Evolutionary conservation across 92 coral and sea anemone species (phyloP).

Genomic region (Zoanthus gigantus): DNA sequence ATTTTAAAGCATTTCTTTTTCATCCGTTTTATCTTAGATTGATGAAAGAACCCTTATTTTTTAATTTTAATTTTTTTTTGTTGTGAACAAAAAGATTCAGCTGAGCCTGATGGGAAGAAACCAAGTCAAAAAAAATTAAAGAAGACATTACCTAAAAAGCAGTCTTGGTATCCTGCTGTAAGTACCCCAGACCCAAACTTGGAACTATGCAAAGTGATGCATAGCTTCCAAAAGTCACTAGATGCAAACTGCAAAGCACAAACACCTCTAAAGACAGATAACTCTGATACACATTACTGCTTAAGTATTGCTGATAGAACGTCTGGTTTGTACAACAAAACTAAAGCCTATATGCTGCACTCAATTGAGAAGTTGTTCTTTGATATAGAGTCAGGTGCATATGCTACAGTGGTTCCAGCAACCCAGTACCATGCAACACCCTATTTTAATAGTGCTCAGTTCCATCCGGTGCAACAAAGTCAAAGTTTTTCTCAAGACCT

Average conservation of each 20-base stretch:
- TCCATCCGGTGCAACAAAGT: neutral
- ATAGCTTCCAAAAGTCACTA: slow-evolving; percentile 63
- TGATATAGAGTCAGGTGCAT: slow-evolving; percentile 57
- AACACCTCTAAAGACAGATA: slow-evolving; percentile 16
- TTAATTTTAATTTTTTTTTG: neutral
- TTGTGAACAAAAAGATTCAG: neutral
- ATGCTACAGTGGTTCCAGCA: slow-evolving; percentile 32
- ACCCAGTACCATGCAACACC: slow-evolving; percentile 32
- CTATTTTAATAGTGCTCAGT: neutral
- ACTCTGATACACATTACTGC: slow-evolving; percentile 51
- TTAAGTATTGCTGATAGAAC: slow-evolving; percentile 60
- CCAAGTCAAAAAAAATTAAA: slow-evolving; percentile 39
- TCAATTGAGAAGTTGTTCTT: slow-evolving; percentile 52
- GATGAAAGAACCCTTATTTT: slow-evolving; percentile 23
- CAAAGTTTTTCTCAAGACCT: slow-evolving; percentile 7
- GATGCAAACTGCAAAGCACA: slow-evolving; percentile 48
- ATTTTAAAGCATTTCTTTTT: slow-evolving; percentile 26
- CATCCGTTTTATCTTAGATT: slow-evolving; percentile 28
- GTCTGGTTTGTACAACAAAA: slow-evolving; percentile 41
- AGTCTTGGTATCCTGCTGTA: slow-evolving; percentile 48
- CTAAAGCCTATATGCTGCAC: slow-evolving; percentile 57
- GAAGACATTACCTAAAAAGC: slow-evolving; percentile 46
- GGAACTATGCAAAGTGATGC: slow-evolving; percentile 64
- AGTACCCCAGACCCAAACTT: slow-evolving; percentile 51
- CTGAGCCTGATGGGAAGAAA: slow-evolving; percentile 34